These are phyloP conservation scores for Pterostichus madidus DNA, from an alignment of 2,888 invertebrate genomes.

Conservation along the genomic window DNA sequence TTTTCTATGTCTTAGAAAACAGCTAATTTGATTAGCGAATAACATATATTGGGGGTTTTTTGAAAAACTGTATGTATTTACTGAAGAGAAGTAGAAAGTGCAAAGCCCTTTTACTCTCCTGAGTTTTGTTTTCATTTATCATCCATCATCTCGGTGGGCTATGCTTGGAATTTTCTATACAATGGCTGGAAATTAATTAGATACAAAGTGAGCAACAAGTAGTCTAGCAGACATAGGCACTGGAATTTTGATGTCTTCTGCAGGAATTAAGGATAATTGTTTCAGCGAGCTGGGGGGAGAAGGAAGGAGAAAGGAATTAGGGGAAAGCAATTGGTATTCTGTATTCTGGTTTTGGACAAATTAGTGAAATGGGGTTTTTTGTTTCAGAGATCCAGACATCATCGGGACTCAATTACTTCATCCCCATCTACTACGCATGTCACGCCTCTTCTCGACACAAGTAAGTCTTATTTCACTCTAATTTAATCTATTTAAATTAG, in stretches of 20 bases:
- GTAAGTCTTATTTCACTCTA: constrained; percentile 72
- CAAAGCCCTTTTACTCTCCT: too few relatives aligned
- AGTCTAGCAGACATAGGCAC: constrained; percentile 1
- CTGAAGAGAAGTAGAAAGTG: too few relatives aligned
- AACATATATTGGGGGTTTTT: too few relatives aligned
- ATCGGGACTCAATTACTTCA: constrained; percentile 75
- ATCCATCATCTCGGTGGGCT: constrained; percentile 5
- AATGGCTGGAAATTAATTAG: constrained; percentile 31
- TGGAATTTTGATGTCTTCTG: constrained; percentile 44
- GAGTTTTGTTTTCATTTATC: neutral
- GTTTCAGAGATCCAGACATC: constrained; percentile 77
- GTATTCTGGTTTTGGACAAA: constrained; percentile 21
- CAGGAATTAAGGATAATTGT: constrained; percentile 24
- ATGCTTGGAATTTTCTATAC: constrained; percentile 15
- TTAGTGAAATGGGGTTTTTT: constrained; percentile 21
- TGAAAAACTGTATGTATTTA: too few relatives aligned
- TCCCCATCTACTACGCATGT: constrained; percentile 75
- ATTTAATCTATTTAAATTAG: neutral
- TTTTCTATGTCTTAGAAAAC: too few relatives aligned
- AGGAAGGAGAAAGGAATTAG: constrained; percentile 7
- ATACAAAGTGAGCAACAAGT: constrained; percentile 37
- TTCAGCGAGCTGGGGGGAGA: neutral
- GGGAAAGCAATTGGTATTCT: constrained; percentile 9
- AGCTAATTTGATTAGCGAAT: too few relatives aligned
- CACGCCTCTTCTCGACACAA: constrained; percentile 76